Conservation (phyloP, 2,113 vertebrate genomes). For the Coptodon bakossiorum region DNA sequence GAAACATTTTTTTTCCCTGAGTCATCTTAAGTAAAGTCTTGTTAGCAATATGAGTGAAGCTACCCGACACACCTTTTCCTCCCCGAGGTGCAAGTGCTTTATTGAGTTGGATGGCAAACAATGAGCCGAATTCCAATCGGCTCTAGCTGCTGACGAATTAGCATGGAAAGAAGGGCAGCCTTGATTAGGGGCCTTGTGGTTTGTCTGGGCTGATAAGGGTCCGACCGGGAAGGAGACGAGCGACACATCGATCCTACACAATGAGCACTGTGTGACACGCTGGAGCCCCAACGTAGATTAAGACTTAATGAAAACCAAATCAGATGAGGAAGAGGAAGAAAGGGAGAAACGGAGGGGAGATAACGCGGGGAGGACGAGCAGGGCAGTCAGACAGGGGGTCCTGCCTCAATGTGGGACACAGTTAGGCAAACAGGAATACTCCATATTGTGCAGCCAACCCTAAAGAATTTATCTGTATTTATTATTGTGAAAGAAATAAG, state of each 20-base stretch:
- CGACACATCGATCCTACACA: conserved; percentile 58
- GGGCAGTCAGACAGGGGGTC: neutral
- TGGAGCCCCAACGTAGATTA: conserved; percentile 52
- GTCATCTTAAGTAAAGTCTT: neutral
- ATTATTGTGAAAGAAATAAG: neutral
- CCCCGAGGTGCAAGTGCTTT: neutral
- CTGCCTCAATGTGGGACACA: conserved; percentile 12
- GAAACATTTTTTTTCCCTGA: neutral
- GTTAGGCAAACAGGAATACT: neutral
- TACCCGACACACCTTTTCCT: neutral
- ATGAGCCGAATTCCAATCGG: conserved; percentile 26
- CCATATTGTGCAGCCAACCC: neutral
- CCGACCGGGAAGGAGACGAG: conserved; percentile 23
- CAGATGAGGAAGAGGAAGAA: conserved; percentile 20
- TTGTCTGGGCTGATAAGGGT: conserved; percentile 59
- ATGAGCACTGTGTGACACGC: conserved; percentile 48
- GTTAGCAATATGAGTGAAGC: neutral
- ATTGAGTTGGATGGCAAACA: conserved; percentile 1
- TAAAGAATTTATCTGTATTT: neutral
- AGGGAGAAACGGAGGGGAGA: neutral
- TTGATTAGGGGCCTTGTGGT: conserved; percentile 60
- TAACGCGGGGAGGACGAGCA: conserved; percentile 10
- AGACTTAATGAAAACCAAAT: conserved; percentile 68
- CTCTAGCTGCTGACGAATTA: conserved; percentile 39
- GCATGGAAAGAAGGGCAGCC: conserved; percentile 45